phyloP scores from a whole-genome alignment of 2,888 invertebrate genomes.

The Ditula angustiorana region DNA sequence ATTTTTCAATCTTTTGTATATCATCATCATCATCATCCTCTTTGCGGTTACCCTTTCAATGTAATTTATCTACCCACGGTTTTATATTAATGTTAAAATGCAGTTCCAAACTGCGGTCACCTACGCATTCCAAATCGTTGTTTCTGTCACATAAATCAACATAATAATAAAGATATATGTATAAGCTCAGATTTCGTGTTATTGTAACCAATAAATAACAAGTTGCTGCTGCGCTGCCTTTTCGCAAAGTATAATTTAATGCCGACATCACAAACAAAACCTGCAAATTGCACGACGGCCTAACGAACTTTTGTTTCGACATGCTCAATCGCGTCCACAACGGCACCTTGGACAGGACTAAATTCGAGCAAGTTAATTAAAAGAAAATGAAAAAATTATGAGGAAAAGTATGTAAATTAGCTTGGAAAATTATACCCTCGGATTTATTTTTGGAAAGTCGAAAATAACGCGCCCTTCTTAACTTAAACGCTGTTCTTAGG shows the following conservation, averaged over 20 bases:
- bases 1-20: too few species aligned
- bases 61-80: too few species aligned
- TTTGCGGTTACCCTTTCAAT: too few species aligned
- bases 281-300: conserved; percentile 30
- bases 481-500: conserved; percentile 1
- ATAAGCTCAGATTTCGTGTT: not conserved
- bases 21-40: too few species aligned
- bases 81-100: too few species aligned
- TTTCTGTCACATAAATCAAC: not conserved
- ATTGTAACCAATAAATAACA: not conserved
- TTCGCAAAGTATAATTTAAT: conserved; percentile 18
- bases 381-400: conserved; percentile 72
- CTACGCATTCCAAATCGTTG: not conserved
- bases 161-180: not conserved
- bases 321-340: conserved; percentile 14
- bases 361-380: conserved; percentile 63
- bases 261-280: conserved; percentile 9
- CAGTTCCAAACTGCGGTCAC: too few species aligned
- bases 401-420: conserved; percentile 71
- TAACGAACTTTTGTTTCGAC: conserved; percentile 52
- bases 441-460: conserved; percentile 43
- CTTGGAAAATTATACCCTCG: conserved; percentile 50
- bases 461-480: conserved; percentile 23
- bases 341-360: conserved; percentile 33
- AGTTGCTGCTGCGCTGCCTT: not conserved